phyloP scores from a whole-genome alignment of 64 coral and sea anemone genomes.

The Montipora capricornis region DNA sequence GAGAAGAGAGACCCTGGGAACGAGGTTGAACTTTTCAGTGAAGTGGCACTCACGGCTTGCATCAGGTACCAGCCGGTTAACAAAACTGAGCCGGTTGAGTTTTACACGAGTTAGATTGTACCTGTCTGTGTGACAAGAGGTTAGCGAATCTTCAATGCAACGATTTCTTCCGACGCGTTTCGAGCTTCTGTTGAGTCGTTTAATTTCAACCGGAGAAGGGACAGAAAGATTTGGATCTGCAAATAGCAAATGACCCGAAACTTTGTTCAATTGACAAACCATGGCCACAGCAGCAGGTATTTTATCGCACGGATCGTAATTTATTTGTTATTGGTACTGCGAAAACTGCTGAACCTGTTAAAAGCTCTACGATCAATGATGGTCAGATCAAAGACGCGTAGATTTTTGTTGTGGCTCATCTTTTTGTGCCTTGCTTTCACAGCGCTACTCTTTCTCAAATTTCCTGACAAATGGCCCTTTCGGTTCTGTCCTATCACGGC shows the following conservation, averaged over 20 bases:
- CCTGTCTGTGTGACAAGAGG: not conserved
- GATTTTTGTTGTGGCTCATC: not conserved
- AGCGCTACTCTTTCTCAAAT: not conserved
- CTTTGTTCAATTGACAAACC: not conserved
- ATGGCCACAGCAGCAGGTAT: conserved; percentile 12
- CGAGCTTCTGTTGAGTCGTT: not conserved
- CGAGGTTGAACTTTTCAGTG: no score
- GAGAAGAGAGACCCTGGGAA: no score
- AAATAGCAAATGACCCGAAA: not conserved
- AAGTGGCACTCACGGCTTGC: not conserved
- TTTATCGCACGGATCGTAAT: conserved; percentile 17
- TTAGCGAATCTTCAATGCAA: not conserved
- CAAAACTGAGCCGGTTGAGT: not conserved
- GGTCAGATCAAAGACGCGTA: not conserved
- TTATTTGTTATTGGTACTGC: not conserved
- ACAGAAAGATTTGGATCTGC: not conserved
- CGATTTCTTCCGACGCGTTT: not conserved
- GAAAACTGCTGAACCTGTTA: not conserved
- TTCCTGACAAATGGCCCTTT: not conserved
- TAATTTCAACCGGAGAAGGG: conserved; percentile 10
- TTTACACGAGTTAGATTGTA: not conserved
- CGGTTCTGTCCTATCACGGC: not conserved
- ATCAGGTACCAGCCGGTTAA: not conserved
- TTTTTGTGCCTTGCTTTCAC: not conserved
- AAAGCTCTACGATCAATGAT: conserved; percentile 3